phyloP scores from a whole-genome alignment of 2,797 vertebrate genomes.

The Enteromius trimaculatus region DNA sequence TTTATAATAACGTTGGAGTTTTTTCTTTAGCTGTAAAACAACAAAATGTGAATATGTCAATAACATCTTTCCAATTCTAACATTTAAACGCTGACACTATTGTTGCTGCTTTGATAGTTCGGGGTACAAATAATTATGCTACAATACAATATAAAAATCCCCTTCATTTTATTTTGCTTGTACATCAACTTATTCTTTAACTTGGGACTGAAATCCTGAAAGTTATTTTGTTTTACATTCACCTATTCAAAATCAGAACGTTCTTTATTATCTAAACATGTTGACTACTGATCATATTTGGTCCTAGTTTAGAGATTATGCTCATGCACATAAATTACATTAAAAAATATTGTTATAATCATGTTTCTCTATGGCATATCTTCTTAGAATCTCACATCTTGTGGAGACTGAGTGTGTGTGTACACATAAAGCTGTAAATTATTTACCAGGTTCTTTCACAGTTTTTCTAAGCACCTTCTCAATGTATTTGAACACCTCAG shows the following conservation, averaged over 20 bases:
- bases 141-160: background rate
- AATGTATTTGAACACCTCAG: slow-evolving; percentile 85
- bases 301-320: background rate
- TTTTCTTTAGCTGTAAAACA: background rate
- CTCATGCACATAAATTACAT: background rate
- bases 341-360: background rate
- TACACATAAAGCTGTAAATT: slow-evolving; percentile 26
- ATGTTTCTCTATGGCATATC: background rate
- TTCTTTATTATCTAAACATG: background rate
- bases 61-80: background rate
- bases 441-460: slow-evolving; percentile 56
- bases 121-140: background rate
- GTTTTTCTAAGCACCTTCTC: slow-evolving; percentile 78
- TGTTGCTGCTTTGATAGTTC: background rate
- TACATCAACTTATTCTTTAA: background rate
- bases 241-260: background rate
- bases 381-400: background rate
- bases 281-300: background rate
- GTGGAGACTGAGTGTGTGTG: background rate
- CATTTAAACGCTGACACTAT: background rate
- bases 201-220: background rate
- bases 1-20: background rate
- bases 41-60: background rate
- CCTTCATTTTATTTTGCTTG: background rate
- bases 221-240: background rate